Evolutionary conservation across 1,140 invertebrate genomes (phyloP).

Genomic region (Ceratoteleas bidentatus): DNA sequence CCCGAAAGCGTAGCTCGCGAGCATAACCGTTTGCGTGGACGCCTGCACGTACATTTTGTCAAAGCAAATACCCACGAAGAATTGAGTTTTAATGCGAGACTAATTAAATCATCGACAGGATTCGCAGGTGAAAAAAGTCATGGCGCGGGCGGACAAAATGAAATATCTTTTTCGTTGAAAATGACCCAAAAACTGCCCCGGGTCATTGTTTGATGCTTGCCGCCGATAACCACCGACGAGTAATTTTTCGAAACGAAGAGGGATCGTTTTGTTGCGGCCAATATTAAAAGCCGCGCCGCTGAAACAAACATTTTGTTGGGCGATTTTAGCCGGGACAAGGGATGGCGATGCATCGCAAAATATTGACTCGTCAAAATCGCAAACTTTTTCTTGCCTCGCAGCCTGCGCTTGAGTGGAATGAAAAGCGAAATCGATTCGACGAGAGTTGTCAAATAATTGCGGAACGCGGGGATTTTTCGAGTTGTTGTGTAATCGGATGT

Average conservation of each 20-base stretch:
- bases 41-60: constrained; percentile 25
- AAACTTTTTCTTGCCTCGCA: constrained; percentile 15
- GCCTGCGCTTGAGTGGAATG: neutral
- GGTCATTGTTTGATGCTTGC: no score
- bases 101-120: constrained; percentile 36
- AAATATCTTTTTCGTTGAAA: neutral
- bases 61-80: constrained; percentile 34
- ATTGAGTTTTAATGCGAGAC: constrained; percentile 38
- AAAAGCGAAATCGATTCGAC: neutral
- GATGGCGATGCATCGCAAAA: constrained; percentile 9
- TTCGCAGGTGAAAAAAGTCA: constrained; percentile 5
- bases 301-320: constrained; percentile 19
- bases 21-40: constrained; percentile 54
- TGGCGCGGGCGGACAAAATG: neutral
- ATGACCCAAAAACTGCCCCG: neutral
- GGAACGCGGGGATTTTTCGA: no score
- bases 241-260: constrained; percentile 5
- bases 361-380: constrained; percentile 24
- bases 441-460: neutral
- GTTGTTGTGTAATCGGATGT: no score
- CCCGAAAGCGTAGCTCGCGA: constrained; percentile 73
- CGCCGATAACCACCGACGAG: neutral
- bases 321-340: neutral
- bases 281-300: constrained; percentile 3
- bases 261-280: neutral